Conservation (phyloP, 2,113 vertebrate species). For the Sylvietta virens region DNA sequence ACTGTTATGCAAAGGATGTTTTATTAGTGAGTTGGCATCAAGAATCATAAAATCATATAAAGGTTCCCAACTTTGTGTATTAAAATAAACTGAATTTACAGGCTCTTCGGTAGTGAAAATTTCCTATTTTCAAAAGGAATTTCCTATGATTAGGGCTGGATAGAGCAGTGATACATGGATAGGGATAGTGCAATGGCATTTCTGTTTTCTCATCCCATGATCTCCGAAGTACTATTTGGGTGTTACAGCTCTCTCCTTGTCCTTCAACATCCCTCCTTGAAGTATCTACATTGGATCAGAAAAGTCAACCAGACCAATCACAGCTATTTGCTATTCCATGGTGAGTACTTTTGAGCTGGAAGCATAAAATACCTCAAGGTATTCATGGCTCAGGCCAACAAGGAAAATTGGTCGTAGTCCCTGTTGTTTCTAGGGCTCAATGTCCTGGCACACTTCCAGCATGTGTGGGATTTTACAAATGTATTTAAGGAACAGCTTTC, state of each 20-base stretch:
- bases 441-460: not conserved
- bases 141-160: not conserved
- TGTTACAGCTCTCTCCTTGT: not conserved
- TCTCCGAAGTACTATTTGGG: not conserved
- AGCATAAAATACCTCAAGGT: not conserved
- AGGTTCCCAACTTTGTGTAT: not conserved
- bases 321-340: not conserved
- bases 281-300: not conserved
- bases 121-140: not conserved
- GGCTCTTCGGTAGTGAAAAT: not conserved
- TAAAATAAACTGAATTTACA: not conserved
- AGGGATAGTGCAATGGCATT: not conserved
- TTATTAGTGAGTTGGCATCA: not conserved
- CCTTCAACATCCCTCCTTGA: not conserved
- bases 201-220: not conserved
- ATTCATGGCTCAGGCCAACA: not conserved
- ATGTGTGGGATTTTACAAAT: not conserved
- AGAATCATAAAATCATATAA: not conserved
- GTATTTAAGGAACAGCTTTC: not conserved
- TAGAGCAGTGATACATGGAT: not conserved
- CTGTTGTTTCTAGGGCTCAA: not conserved
- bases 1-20: not conserved
- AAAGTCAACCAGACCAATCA: not conserved
- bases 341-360: not conserved
- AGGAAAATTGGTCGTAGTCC: not conserved